Evolutionary conservation across 2,888 invertebrate genomes (phyloP), one percentile per base, ranked within the genome.

Genomic region (Megamerina dolium): DNA sequence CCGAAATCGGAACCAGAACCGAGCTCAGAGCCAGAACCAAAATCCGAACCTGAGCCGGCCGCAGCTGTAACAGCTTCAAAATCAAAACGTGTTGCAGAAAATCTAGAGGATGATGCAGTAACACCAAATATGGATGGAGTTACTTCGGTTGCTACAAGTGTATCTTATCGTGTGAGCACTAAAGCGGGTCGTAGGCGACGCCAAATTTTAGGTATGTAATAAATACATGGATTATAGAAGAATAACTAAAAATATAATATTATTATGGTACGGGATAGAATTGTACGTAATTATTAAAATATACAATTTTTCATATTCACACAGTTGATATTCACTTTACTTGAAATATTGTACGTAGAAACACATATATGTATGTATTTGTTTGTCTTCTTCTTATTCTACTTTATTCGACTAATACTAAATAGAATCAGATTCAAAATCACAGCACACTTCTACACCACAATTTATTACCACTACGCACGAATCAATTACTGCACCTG

Each of bases 121-220:
- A 72, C 74, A 29, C 64, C 75, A 9, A 50, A 51, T 12, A 75
- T 77, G 18, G 72, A 77, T 41, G 85, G 83, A 30, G 82, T 85
- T 19, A 80, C 83, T 1, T 64, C 67, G 0, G 85, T 87, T 10
- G 83, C 85, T 58, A 87, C 87, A 1, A 87, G 87, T 60, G 82
- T 87, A 3, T 85, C 87, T 0, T 87, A 82, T 65, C 79, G 83
- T 65, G 85, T 87, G 49, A 87, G 86, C 58, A 77, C 76, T 14
- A 77, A 75, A 49, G 46, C 63, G 45, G 73, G 73, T 23, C 62
- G 68, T 5, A 57, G 45, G 14, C 58, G 63, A n/a, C 60, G 68
- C 19, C 58, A 61, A 49, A 52, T 50, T 1, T 36, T 53, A 55
- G 65, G 64, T 65, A 57, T 55, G 45, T 39, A 16, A n/a, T 30